phyloP scores from a whole-genome alignment of 1,140 invertebrate species.

The Drosophila navojoa region DNA sequence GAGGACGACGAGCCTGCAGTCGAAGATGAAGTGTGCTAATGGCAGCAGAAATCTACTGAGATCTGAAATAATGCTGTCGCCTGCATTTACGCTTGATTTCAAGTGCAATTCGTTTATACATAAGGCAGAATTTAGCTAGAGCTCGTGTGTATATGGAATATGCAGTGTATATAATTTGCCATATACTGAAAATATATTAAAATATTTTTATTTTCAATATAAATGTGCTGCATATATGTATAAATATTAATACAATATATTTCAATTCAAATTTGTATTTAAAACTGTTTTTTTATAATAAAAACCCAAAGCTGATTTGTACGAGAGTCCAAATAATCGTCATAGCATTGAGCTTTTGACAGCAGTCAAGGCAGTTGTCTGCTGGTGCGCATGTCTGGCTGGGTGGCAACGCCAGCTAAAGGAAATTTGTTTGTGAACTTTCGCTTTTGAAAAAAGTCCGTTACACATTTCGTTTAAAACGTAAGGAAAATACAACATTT shows the following conservation, averaged over 20 bases:
- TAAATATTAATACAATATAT: too few species aligned
- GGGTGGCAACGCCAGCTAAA: constrained; percentile 10
- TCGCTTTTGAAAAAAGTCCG: neutral
- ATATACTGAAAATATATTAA: too few species aligned
- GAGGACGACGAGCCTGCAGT: constrained; percentile 59
- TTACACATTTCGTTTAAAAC: neutral
- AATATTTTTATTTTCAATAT: too few species aligned
- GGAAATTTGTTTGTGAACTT: neutral
- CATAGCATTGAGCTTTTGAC: constrained; percentile 15
- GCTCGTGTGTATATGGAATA: too few species aligned
- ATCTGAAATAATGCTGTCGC: neutral
- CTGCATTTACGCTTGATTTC: too few species aligned
- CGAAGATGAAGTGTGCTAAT: constrained; percentile 78
- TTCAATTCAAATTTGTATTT: neutral
- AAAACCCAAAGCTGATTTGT: neutral
- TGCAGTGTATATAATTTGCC: too few species aligned
- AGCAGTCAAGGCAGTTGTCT: neutral
- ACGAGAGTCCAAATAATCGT: neutral
- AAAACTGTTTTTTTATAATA: neutral
- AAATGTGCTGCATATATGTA: too few species aligned
- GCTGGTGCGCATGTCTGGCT: neutral
- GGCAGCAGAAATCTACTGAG: neutral
- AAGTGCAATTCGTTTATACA: too few species aligned
- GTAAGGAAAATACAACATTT: neutral
- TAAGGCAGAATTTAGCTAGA: too few species aligned